A percentile compares a stretch with the other conserved stretches of the same genome.
Evolutionary conservation across 2,888 invertebrate species (phyloP).

Genomic region (Acleris sparsana): DNA sequence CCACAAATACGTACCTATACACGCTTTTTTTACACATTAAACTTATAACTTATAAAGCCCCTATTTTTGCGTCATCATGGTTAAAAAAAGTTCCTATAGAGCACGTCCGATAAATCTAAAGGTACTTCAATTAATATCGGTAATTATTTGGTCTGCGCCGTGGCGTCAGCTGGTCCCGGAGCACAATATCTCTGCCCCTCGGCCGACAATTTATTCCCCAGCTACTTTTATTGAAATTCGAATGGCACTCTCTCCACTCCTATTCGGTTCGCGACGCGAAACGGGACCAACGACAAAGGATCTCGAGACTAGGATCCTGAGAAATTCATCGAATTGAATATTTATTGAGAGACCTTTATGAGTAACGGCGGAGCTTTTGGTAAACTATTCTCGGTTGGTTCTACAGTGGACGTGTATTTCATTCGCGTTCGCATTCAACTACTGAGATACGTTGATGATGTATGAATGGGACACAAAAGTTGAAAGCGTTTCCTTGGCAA

Average conservation of each 20-base stretch:
- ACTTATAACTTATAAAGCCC: too few species aligned
- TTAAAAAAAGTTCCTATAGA: too few species aligned
- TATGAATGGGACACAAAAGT: not conserved
- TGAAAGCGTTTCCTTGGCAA: too few species aligned
- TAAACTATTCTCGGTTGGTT: conserved; percentile 23
- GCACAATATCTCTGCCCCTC: conserved; percentile 57
- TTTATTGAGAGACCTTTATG: conserved; percentile 37
- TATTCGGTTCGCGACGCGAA: conserved; percentile 43
- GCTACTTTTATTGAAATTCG: conserved; percentile 75
- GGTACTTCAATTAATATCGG: conserved; percentile 39
- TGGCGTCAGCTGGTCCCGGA: conserved; percentile 59
- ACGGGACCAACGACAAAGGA: conserved; percentile 44
- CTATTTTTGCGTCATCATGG: too few species aligned
- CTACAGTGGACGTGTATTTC: conserved; percentile 21
- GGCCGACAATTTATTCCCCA: conserved; percentile 66
- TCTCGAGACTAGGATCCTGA: conserved; percentile 36
- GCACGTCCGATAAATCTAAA: not conserved
- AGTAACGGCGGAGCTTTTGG: conserved; percentile 33
- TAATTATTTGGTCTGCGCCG: conserved; percentile 41
- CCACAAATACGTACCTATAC: too few species aligned
- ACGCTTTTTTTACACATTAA: too few species aligned
- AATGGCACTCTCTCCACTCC: conserved; percentile 52
- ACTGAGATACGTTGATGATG: not conserved
- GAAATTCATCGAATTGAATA: conserved; percentile 39
- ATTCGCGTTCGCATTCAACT: not conserved